Evolutionary conservation across 2,888 invertebrate genomes (phyloP), one percentile per base, ranked within the genome.

Genomic region (Lochmaea crataegi): DNA sequence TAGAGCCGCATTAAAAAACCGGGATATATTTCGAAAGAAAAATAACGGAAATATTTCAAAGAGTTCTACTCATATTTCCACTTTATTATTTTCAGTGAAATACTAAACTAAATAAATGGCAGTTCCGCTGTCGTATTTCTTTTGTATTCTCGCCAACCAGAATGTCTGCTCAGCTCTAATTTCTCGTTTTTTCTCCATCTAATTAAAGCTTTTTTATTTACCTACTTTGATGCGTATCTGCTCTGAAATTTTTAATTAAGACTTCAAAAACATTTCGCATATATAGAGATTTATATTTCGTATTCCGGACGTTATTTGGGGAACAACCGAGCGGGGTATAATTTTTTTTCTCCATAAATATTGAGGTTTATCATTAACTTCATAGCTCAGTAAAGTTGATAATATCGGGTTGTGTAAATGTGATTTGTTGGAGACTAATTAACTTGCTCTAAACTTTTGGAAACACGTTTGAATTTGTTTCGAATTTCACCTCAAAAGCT

Each of bases 171-270:
- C 61, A 18, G 42, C 61, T 42, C 61, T 18, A 63, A 63, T 63
- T 42, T 42, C 61, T 42, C 61, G 38, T 63, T 63, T 63, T 63
- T 63, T 63, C 38, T 16, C 32, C 66, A 66, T 66, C 38, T 66
- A 66, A 66, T 66, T 66, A 66, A 56, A 56, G 41, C 53, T 38
- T 56, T 45, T 56, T 66, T 57, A 66, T 66, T 51, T 16, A 57
- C 57, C 66, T 66, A 66, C 57, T 57, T 57, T 66, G 38, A 65
- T 53, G 51, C 53, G 32, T 57, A 66, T 67, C 45, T 57, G 58
- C 10, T 42, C 14, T 67, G 57, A 58, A 67, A 26, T 67, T 67
- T 67, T 67, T 58, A 67, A 67, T 67, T 67, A 67, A 67, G 58
- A 67, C 67, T 45, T 67, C 67, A 67, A 67, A 67, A 67, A 41